These are phyloP conservation scores for Vireo altiloquus DNA, from an alignment of 2,113 vertebrate species.

Conservation along the genomic window DNA sequence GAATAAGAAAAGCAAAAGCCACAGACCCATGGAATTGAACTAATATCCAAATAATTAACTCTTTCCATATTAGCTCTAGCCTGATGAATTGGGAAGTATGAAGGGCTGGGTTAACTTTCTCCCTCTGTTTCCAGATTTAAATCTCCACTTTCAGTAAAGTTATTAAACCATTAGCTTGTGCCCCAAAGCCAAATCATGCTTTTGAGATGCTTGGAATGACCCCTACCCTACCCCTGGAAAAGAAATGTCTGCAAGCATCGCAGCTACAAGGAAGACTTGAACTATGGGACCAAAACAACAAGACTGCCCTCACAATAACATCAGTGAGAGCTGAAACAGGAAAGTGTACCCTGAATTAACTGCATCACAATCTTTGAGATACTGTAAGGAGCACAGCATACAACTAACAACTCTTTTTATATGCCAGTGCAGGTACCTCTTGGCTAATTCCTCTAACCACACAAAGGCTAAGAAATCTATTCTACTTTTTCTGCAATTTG, in stretches of 20 bases:
- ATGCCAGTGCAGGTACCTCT: fast-evolving
- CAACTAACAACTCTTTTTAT: background rate
- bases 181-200: background rate
- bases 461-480: background rate
- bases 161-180: background rate
- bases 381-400: background rate
- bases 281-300: fast-evolving
- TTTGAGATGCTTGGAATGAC: background rate
- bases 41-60: background rate
- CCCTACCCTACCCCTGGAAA: background rate
- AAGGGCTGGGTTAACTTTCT: background rate
- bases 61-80: background rate
- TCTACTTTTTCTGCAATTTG: background rate
- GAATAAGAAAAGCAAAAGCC: background rate
- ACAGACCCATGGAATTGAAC: background rate
- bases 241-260: fast-evolving
- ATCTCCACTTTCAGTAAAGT: background rate
- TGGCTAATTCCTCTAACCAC: background rate
- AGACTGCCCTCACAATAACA: background rate
- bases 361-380: background rate
- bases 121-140: background rate
- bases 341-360: background rate
- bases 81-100: background rate
- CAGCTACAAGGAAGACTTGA: background rate
- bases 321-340: background rate